A percentile compares a stretch with the other conserved stretches of the same genome.
These are phyloP conservation scores for Melanocharis versteri DNA, from an alignment of 2,113 vertebrate genomes.

Conservation along the genomic window DNA sequence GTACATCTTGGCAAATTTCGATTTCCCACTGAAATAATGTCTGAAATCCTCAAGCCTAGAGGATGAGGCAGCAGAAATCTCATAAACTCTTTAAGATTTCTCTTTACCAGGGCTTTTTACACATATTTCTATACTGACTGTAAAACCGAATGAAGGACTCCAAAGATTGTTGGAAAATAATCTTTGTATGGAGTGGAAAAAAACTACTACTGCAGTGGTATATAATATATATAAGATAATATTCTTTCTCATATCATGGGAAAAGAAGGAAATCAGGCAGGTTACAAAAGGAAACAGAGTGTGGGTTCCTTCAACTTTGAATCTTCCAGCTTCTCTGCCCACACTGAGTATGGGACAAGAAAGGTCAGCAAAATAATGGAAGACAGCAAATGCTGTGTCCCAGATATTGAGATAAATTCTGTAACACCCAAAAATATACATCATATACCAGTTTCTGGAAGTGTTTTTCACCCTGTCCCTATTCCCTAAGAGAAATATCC, in stretches of 20 bases:
- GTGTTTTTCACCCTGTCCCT: background rate
- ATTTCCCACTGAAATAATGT: background rate
- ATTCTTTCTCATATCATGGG: background rate
- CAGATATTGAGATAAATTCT: background rate
- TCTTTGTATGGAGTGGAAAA: too few relatives aligned
- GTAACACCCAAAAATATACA: background rate
- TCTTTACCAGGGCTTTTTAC: background rate
- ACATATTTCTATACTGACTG: background rate
- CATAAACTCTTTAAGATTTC: background rate
- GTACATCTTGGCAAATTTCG: background rate
- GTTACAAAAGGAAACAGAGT: background rate
- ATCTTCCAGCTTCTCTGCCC: background rate
- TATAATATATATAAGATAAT: too few relatives aligned
- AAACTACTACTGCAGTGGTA: too few relatives aligned
- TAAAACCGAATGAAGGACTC: background rate
- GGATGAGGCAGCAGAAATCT: background rate
- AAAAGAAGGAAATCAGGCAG: background rate
- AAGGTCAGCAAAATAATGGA: background rate
- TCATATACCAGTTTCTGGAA: background rate
- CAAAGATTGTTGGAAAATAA: too few relatives aligned
- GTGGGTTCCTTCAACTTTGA: background rate
- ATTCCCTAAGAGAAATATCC: fast-evolving
- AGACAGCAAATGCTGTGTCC: background rate
- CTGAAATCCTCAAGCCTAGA: background rate
- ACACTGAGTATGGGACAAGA: background rate